phyloP scores from a whole-genome alignment of 2,797 vertebrate genomes.

The Macroramphosus scolopax region DNA sequence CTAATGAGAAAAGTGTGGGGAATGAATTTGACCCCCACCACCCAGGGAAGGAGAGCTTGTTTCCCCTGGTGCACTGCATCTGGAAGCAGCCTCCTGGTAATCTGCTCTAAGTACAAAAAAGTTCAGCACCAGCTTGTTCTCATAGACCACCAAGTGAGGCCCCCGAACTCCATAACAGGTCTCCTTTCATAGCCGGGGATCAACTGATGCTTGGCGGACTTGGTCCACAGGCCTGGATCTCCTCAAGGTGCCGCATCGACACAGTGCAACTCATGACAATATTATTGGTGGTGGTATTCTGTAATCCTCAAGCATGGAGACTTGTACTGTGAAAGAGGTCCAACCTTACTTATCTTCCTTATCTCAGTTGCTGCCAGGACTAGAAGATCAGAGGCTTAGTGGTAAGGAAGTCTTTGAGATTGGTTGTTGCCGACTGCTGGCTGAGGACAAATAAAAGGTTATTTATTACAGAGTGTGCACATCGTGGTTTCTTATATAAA shows the following conservation, averaged over 20 bases:
- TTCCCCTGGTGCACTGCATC: conserved; percentile 68
- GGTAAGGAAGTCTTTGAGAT: not conserved
- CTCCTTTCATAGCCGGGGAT: conserved; percentile 55
- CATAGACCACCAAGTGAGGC: conserved; percentile 77
- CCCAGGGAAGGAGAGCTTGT: conserved; percentile 67
- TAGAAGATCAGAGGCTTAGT: conserved; percentile 16
- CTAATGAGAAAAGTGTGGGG: conserved; percentile 80
- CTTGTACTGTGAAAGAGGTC: no score
- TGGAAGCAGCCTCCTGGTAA: conserved; percentile 77
- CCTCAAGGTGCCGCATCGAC: conserved; percentile 30
- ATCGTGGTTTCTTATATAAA: no score
- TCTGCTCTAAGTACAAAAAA: conserved; percentile 75
- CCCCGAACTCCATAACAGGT: conserved; percentile 59
- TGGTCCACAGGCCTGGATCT: conserved; percentile 31
- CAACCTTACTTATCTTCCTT: conserved; percentile 15
- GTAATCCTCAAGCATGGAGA: conserved; percentile 7
- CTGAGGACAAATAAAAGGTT: conserved; percentile 35
- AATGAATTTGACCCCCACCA: conserved; percentile 72
- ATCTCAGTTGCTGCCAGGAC: not conserved
- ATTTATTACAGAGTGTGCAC: no score
- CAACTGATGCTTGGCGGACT: conserved; percentile 42
- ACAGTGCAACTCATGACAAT: conserved; percentile 16
- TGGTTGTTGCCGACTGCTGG: conserved; percentile 56
- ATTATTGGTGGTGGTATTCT: conserved; percentile 19
- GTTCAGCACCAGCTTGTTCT: conserved; percentile 77